Percentiles rank a stretch among this genome's conserved stretches.
Conservation (phyloP, 1,140 invertebrate genomes). For the Bombus pyrosoma region DNA sequence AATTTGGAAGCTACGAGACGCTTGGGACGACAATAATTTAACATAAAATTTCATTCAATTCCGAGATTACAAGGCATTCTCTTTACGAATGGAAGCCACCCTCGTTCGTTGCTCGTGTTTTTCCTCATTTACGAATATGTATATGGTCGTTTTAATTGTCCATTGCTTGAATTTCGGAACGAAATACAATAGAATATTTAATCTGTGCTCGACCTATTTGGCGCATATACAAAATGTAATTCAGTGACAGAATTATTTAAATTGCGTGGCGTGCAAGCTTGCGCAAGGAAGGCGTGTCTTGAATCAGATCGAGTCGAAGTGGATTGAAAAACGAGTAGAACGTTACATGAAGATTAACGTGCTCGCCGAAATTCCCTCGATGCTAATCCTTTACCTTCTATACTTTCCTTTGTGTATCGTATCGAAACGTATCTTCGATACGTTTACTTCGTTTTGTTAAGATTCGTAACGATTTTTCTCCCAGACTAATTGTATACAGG, state of each 20-base stretch:
- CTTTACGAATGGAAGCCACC: neutral
- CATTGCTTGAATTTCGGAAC: neutral
- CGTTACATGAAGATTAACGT: conserved; percentile 33
- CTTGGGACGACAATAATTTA: conserved; percentile 8
- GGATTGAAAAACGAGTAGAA: neutral
- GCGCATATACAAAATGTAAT: too few relatives aligned
- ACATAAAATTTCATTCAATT: conserved; percentile 3
- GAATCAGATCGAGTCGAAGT: conserved; percentile 7
- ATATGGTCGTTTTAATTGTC: neutral
- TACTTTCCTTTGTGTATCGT: neutral
- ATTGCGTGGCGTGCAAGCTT: neutral
- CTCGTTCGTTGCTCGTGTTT: neutral
- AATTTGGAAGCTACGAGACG: neutral
- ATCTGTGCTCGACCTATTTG: neutral
- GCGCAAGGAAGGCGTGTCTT: neutral
- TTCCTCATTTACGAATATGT: neutral
- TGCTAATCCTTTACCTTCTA: neutral
- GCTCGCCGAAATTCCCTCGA: conserved; percentile 2
- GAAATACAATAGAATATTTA: neutral
- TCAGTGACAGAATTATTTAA: conserved; percentile 6
- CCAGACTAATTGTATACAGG: neutral
- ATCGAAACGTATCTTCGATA: neutral
- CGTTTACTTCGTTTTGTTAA: neutral
- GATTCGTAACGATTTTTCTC: too few relatives aligned
- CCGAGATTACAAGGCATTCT: neutral